Evolutionary conservation across 2,797 vertebrate genomes (phyloP).

Genomic region (Tokudaia tokunoshimensis): DNA sequence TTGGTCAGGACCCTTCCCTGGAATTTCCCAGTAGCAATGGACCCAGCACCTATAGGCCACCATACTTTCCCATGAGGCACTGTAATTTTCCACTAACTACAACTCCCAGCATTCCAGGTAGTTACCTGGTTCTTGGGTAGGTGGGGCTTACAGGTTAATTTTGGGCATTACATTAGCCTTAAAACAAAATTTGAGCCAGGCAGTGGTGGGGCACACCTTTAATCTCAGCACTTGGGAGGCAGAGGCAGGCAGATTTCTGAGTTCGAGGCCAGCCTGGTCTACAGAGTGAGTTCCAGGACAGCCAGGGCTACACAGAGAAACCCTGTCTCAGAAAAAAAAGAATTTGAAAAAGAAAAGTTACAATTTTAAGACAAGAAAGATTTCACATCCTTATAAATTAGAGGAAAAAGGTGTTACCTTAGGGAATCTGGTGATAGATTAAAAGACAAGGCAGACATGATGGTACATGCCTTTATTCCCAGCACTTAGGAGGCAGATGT

Average conservation of each 20-base stretch:
- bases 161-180: neutral
- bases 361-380: conserved; percentile 16
- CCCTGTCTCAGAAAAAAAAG: neutral
- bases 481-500: neutral
- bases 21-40: neutral
- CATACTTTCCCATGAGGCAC: neutral
- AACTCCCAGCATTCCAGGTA: neutral
- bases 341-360: neutral
- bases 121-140: neutral
- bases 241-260: too few relatives aligned
- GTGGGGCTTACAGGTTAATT: neutral
- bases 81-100: neutral
- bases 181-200: neutral
- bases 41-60: neutral
- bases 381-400: neutral
- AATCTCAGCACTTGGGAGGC: too few relatives aligned
- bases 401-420: neutral
- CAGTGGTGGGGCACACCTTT: too few relatives aligned
- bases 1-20: neutral
- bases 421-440: neutral
- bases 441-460: neutral
- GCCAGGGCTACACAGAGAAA: too few relatives aligned
- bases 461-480: neutral
- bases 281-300: too few relatives aligned
- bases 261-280: too few relatives aligned